Conservation (phyloP, 2,888 invertebrate genomes). For the Saturnia japonica region DNA sequence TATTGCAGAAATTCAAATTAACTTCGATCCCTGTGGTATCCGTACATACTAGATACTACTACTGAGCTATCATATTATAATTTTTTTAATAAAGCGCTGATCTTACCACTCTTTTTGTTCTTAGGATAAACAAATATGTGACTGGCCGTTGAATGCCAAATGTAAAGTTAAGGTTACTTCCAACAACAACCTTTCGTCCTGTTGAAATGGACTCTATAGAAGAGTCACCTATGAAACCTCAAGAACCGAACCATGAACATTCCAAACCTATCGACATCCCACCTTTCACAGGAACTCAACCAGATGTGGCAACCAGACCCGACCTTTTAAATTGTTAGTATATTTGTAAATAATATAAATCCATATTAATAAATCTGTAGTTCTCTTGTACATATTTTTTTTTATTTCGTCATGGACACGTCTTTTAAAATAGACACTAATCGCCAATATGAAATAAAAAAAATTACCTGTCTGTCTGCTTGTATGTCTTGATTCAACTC, state of each 20-base stretch:
- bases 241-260: slow-evolving; percentile 28
- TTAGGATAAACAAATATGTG: slow-evolving; percentile 84
- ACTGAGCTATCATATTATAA: too few relatives aligned
- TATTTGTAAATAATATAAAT: too few relatives aligned
- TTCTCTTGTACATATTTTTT: not conserved
- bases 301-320: slow-evolving; percentile 51
- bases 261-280: slow-evolving; percentile 38
- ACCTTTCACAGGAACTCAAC: slow-evolving; percentile 59
- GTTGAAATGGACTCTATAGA: slow-evolving; percentile 36
- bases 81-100: not conserved
- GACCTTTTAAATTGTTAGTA: slow-evolving; percentile 62
- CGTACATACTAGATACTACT: too few relatives aligned
- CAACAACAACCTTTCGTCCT: slow-evolving; percentile 44
- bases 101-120: slow-evolving; percentile 23
- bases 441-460: too few relatives aligned
- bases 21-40: too few relatives aligned
- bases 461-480: too few relatives aligned
- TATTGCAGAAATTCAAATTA: too few relatives aligned
- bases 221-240: slow-evolving; percentile 24
- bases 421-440: too few relatives aligned
- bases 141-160: slow-evolving; percentile 86
- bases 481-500: too few relatives aligned
- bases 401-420: too few relatives aligned
- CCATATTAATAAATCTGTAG: not conserved
- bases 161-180: slow-evolving; percentile 71